phyloP scores from a whole-genome alignment of 1,140 invertebrate genomes.

The Drosophila nebulosa region DNA sequence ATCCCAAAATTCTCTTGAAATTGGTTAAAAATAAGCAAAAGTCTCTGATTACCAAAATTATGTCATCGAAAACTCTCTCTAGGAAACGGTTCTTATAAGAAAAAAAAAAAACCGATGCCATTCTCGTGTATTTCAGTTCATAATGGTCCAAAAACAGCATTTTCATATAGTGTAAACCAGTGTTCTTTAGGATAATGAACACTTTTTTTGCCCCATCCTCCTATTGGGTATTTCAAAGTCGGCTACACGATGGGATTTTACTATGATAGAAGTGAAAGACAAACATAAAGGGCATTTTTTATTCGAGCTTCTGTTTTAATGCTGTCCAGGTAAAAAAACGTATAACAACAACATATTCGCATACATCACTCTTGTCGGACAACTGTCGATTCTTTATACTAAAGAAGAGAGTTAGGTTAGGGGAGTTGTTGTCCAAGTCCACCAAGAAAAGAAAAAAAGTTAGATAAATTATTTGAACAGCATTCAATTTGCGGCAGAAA shows the following conservation, averaged over 20 bases:
- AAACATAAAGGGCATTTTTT: slow-evolving; percentile 22
- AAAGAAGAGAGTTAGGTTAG: neutral
- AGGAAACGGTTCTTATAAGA: no score
- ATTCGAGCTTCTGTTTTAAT: neutral
- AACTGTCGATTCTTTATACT: neutral
- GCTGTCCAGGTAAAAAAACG: neutral
- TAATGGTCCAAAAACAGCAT: no score
- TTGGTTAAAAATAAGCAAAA: no score
- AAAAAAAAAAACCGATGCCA: no score
- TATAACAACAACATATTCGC: neutral
- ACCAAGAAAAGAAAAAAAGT: slow-evolving; percentile 24
- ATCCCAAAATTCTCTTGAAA: no score
- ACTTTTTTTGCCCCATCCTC: no score
- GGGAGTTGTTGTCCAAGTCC: no score
- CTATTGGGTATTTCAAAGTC: neutral
- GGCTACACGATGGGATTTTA: neutral
- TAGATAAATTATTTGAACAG: slow-evolving; percentile 59
- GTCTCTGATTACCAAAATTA: no score
- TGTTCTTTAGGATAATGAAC: no score
- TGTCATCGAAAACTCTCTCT: no score
- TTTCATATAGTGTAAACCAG: no score
- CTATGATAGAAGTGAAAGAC: neutral
- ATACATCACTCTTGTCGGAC: neutral
- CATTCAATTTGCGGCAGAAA: slow-evolving; percentile 53
- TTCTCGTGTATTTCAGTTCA: no score